Conservation (phyloP, 1,140 invertebrate species). For the Callitettix versicolor region DNA sequence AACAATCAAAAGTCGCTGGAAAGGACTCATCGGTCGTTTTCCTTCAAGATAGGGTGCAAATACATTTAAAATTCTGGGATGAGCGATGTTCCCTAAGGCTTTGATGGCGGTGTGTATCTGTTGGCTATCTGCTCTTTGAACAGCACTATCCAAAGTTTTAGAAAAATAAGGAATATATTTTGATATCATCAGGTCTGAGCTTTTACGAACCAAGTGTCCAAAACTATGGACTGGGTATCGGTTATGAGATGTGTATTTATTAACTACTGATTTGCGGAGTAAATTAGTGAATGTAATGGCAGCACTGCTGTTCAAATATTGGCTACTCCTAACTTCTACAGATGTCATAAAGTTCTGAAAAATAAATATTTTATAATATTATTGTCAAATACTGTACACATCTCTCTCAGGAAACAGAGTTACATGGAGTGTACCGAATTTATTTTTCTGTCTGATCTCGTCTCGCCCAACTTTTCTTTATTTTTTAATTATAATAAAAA, state of each 20-base stretch:
- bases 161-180: conserved; percentile 46
- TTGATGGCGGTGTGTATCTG: conserved; percentile 46
- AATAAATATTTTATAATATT: no score
- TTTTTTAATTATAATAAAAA: no score
- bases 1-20: conserved; percentile 50
- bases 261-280: conserved; percentile 44
- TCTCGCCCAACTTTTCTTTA: no score
- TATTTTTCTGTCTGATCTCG: no score
- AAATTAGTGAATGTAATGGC: conserved; percentile 44
- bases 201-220: conserved; percentile 38
- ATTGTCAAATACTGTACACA: not conserved
- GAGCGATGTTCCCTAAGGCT: conserved; percentile 48
- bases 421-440: no score
- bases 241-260: conserved; percentile 40
- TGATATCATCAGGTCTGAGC: conserved; percentile 36
- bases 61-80: conserved; percentile 43
- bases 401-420: not conserved
- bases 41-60: conserved; percentile 58
- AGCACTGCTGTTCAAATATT: conserved; percentile 37
- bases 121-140: conserved; percentile 36
- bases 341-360: conserved; percentile 36
- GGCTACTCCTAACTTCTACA: conserved; percentile 36
- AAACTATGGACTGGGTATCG: conserved; percentile 50
- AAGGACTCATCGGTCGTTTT: conserved; percentile 38
- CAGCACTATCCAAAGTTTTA: conserved; percentile 39